Conservation (phyloP, 1,140 invertebrate species). For the Globodera rostochiensis region DNA sequence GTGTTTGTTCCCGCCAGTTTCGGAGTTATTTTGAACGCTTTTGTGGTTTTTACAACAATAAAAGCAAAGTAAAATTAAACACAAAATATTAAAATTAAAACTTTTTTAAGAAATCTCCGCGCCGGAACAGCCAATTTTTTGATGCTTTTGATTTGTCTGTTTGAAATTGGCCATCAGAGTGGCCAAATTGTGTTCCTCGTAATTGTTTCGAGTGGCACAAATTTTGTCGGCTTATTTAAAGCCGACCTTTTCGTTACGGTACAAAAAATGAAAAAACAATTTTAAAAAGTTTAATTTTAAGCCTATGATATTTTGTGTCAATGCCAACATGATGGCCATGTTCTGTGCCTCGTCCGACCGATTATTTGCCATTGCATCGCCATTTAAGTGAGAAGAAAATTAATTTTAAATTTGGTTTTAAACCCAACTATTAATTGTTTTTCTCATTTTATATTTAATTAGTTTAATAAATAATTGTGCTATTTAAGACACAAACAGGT, state of each 20-base stretch:
- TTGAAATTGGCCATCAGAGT: constrained; percentile 12
- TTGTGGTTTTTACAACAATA: constrained; percentile 16
- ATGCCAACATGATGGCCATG: constrained; percentile 10
- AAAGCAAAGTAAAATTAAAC: not conserved
- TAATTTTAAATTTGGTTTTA: not conserved
- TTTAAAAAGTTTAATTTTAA: constrained; percentile 1
- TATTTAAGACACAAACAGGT: constrained; percentile 13
- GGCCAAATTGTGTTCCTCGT: constrained; percentile 21
- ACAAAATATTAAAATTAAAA: not conserved
- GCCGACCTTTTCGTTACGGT: constrained; percentile 13
- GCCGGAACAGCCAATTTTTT: constrained; percentile 16
- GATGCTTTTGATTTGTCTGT: constrained; percentile 26
- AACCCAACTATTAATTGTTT: too few species aligned
- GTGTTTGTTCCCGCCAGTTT: not conserved
- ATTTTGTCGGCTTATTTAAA: constrained; percentile 16
- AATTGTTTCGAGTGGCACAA: constrained; percentile 9
- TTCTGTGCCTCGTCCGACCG: constrained; percentile 1
- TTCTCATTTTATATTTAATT: not conserved
- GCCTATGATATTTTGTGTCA: constrained; percentile 14
- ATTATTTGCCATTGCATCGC: constrained; percentile 19
- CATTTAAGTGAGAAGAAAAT: not conserved
- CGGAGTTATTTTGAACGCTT: constrained; percentile 17
- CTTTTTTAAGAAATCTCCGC: not conserved
- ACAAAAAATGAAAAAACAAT: not conserved
- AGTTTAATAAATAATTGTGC: not conserved